Base-by-base conservation (phyloP, 1,140 invertebrate species). In the Planococcus citri region DNA sequence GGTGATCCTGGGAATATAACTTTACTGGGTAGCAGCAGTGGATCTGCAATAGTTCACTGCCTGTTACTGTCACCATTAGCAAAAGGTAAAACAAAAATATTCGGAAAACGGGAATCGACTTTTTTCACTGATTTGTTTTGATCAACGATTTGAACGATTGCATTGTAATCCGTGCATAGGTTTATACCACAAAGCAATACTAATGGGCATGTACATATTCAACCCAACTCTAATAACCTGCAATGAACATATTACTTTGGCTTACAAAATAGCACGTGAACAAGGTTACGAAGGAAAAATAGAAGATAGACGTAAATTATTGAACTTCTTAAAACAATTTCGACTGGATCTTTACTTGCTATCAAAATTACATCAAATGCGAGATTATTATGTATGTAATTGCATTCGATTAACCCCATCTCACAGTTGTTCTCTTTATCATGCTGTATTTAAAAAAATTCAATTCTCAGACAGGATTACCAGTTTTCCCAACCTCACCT, bases 11-110 rank as follows among this genome's bases (percentile, higher is more conserved):
- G 82, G 10, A 82, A 89, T 51, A 84, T 95, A 27, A 93, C 92
- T 4, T 76, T 95, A 17, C 83, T 92, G 73, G 94, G 92, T 2
- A 90, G 94, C 76, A 89, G 89, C 60, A 87, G 88, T 1, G 93
- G 91, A 4, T 92, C 92, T 1, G 89, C 89, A 1, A 80, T 92
- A 21, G 90, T 88, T 68, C 92, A 93, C 79, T 80, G 93, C n/a
- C 80, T 94, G 51, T 84, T 92, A 58, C 71, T 75, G 17, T 68
- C 73, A 20, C 75, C 78, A 71, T 76, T 72, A 68, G 71, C 77
- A 80, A 70, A 80, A 88, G 87, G 85, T 71, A 27, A 33, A n/a
- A n/a, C n/a, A n/a, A n/a, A n/a, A n/a, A n/a, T n/a, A n/a, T n/a
- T n/a, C n/a, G n/a, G n/a, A n/a, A n/a, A n/a, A n/a, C n/a, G n/a